Evolutionary conservation across 2,797 vertebrate species (phyloP).

Genomic region (Vultur gryphus): DNA sequence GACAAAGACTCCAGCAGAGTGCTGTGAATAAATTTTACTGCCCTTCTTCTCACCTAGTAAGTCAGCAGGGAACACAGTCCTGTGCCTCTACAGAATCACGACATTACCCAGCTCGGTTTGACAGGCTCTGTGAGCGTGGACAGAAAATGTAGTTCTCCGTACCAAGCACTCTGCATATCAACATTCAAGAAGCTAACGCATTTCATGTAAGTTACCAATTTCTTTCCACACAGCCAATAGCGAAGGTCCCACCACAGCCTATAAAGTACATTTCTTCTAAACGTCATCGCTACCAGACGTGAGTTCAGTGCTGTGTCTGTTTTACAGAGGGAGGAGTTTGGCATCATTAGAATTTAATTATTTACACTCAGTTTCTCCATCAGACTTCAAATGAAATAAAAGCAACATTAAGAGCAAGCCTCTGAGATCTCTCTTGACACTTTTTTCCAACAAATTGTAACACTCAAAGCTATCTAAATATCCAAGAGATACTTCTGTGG

Average conservation of each 20-base stretch:
- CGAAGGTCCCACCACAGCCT: not conserved
- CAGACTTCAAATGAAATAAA: not conserved
- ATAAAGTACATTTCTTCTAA: not conserved
- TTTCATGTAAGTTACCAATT: not conserved
- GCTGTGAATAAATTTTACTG: not conserved
- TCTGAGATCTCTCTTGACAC: not conserved
- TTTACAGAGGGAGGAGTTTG: not conserved
- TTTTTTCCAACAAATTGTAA: not conserved
- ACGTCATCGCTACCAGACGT: fast-evolving
- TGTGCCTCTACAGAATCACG: not conserved
- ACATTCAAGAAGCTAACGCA: not conserved
- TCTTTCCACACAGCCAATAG: not conserved
- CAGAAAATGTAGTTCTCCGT: not conserved
- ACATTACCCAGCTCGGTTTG: not conserved
- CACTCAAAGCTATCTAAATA: not conserved
- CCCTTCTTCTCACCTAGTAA: not conserved
- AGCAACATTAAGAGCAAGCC: not conserved
- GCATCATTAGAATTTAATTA: not conserved
- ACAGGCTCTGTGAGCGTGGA: not conserved
- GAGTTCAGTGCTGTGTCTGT: not conserved
- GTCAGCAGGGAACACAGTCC: not conserved
- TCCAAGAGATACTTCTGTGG: not conserved
- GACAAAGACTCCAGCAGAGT: not conserved
- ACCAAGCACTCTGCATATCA: not conserved
- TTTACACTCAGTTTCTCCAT: not conserved